Percentiles rank a stretch among this genome's conserved stretches.
Evolutionary conservation across 2,888 invertebrate species (phyloP).

Genomic region (Chalcosyrphus nemorum): DNA sequence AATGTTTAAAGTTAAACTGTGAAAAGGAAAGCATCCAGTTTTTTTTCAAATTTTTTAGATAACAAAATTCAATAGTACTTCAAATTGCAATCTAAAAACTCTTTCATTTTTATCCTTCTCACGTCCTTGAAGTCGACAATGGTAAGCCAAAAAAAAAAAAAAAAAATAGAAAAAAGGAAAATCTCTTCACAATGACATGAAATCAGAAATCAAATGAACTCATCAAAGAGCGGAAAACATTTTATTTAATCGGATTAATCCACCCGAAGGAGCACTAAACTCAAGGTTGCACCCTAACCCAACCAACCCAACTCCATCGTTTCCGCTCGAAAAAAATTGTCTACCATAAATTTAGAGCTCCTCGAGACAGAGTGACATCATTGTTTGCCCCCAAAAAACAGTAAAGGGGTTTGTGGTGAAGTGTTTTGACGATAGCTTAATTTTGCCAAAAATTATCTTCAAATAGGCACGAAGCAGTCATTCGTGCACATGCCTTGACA

Average conservation of each 20-base stretch:
- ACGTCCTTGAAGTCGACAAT: neutral
- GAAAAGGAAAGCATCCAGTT: too few relatives aligned
- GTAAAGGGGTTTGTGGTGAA: neutral
- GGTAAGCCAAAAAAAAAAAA: too few relatives aligned
- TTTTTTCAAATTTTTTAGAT: too few relatives aligned
- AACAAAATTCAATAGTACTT: too few relatives aligned
- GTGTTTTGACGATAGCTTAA: conserved; percentile 38
- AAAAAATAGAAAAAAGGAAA: too few relatives aligned
- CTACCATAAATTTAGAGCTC: conserved; percentile 5
- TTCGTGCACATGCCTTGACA: conserved; percentile 38
- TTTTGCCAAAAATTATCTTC: conserved; percentile 53
- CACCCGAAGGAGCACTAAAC: conserved; percentile 19
- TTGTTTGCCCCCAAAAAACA: conserved; percentile 11
- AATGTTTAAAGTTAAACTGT: too few relatives aligned
- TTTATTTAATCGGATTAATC: conserved; percentile 50
- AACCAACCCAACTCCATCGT: neutral
- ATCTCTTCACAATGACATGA: neutral
- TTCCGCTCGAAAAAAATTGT: conserved; percentile 3
- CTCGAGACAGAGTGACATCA: conserved; percentile 43
- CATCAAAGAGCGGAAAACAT: conserved; percentile 16
- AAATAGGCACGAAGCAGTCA: conserved; percentile 37
- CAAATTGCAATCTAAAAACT: too few relatives aligned
- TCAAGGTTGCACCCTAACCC: neutral
- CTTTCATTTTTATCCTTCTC: too few relatives aligned
- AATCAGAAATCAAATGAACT: conserved; percentile 20